Percentiles rank a stretch among this genome's conserved stretches.
These are phyloP conservation scores for Arnoldichthys spilopterus DNA, from an alignment of 2,797 vertebrate species.

Conservation along the genomic window DNA sequence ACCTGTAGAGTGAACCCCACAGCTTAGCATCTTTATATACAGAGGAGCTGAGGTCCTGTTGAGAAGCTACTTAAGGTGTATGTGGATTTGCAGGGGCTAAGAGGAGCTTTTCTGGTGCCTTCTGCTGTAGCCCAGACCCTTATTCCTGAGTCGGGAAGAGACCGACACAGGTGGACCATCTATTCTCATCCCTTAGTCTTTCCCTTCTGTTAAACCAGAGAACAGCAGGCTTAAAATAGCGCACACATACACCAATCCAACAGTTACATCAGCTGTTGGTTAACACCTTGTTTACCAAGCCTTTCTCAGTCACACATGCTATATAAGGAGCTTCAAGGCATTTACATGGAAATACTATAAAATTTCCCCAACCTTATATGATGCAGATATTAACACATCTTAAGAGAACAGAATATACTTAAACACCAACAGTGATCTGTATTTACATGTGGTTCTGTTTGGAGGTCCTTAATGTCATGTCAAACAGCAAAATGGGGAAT, in stretches of 20 bases:
- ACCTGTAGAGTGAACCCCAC: neutral
- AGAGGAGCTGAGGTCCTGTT: neutral
- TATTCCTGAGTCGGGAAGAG: neutral
- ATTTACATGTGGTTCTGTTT: neutral
- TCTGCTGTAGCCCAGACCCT: slow-evolving; percentile 31
- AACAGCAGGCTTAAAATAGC: slow-evolving; percentile 48
- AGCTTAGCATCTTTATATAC: neutral
- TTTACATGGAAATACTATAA: neutral
- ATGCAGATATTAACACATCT: neutral
- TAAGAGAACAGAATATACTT: neutral
- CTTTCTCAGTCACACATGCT: slow-evolving; percentile 1
- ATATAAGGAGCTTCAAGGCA: slow-evolving; percentile 1
- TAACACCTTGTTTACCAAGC: slow-evolving; percentile 21
- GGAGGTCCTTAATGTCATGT: neutral
- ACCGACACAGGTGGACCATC: slow-evolving; percentile 1
- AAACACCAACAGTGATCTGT: neutral
- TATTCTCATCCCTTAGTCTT: slow-evolving; percentile 33
- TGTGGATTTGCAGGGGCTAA: slow-evolving; percentile 41
- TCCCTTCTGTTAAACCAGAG: slow-evolving; percentile 23
- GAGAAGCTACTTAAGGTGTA: slow-evolving; percentile 45
- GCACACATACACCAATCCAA: neutral
- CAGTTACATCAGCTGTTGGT: slow-evolving; percentile 34
- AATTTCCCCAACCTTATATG: neutral
- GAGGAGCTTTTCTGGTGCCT: slow-evolving; percentile 26
- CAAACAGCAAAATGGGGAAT: neutral